These are phyloP conservation scores for Cotesia glomerata DNA, from an alignment of 1,140 invertebrate species.

Conservation along the genomic window DNA sequence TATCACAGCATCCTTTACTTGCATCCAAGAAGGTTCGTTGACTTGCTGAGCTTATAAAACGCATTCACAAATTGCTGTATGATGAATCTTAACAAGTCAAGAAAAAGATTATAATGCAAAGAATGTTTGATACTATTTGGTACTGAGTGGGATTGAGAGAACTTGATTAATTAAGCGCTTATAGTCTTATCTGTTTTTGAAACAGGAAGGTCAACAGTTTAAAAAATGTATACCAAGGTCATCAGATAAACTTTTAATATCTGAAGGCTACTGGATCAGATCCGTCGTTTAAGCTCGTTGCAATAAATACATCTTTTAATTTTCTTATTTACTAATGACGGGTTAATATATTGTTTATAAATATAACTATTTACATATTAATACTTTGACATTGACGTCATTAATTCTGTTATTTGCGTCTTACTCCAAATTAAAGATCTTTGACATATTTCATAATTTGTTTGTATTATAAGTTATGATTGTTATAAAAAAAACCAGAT, in stretches of 20 bases:
- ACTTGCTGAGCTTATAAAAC: not conserved
- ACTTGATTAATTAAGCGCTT: not conserved
- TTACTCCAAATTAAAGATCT: not conserved
- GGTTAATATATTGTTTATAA: conserved; percentile 41
- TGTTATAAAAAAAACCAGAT: not conserved
- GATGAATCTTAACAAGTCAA: not conserved
- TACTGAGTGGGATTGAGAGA: not conserved
- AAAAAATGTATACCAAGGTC: conserved; percentile 20
- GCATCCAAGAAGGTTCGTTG: conserved; percentile 27
- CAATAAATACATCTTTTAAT: conserved; percentile 41
- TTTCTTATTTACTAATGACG: conserved; percentile 42
- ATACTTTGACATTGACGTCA: conserved; percentile 50
- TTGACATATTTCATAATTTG: not conserved
- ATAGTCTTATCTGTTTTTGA: not conserved
- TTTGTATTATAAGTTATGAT: not conserved
- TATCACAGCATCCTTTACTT: conserved; percentile 9
- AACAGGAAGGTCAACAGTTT: conserved; percentile 21
- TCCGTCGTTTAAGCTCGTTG: too few species aligned
- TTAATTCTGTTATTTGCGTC: conserved; percentile 42
- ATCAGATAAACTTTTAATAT: not conserved
- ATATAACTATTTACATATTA: conserved; percentile 51
- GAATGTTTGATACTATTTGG: not conserved
- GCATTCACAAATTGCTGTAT: not conserved
- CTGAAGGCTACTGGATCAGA: too few species aligned
- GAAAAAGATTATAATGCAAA: not conserved